These are phyloP conservation scores for Pandemis corylana DNA, from an alignment of 2,888 invertebrate genomes.

Conservation along the genomic window DNA sequence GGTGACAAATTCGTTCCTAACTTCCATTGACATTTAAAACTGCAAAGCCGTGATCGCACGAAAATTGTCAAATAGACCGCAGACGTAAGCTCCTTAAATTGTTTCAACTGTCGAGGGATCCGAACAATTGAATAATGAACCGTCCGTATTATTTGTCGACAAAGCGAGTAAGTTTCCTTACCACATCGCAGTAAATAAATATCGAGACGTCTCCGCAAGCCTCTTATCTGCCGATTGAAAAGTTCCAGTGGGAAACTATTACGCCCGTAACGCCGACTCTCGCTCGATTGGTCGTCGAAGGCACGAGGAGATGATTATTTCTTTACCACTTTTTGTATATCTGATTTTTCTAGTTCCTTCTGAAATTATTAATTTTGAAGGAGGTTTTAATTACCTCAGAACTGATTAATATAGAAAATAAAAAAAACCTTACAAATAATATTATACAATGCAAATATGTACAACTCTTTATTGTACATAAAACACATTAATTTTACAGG, in stretches of 20 bases:
- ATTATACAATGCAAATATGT: too few species aligned
- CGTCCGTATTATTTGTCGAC: conserved; percentile 64
- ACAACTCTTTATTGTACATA: too few species aligned
- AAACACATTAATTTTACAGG: too few species aligned
- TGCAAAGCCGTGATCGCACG: not conserved
- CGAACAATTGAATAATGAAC: conserved; percentile 73
- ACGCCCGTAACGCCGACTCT: conserved; percentile 52
- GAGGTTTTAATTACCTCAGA: too few species aligned
- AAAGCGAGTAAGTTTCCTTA: conserved; percentile 58
- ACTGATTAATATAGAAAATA: too few species aligned
- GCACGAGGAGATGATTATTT: conserved; percentile 9
- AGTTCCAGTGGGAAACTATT: conserved; percentile 70
- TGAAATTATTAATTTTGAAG: too few species aligned
- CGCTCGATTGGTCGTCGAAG: conserved; percentile 48
- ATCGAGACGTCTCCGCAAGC: conserved; percentile 71
- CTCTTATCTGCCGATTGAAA: conserved; percentile 79
- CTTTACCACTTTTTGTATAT: too few species aligned
- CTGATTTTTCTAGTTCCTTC: too few species aligned
- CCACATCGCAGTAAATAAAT: conserved; percentile 72
- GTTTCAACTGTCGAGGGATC: conserved; percentile 42
- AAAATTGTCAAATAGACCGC: conserved; percentile 33
- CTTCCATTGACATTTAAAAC: not conserved
- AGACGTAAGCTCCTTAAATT: conserved; percentile 38
- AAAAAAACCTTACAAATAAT: too few species aligned
- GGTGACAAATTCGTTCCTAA: not conserved